Evolutionary conservation across 2,888 invertebrate genomes (phyloP), one percentile per base, ranked within the genome.

Genomic region (Thalpophila matura): DNA sequence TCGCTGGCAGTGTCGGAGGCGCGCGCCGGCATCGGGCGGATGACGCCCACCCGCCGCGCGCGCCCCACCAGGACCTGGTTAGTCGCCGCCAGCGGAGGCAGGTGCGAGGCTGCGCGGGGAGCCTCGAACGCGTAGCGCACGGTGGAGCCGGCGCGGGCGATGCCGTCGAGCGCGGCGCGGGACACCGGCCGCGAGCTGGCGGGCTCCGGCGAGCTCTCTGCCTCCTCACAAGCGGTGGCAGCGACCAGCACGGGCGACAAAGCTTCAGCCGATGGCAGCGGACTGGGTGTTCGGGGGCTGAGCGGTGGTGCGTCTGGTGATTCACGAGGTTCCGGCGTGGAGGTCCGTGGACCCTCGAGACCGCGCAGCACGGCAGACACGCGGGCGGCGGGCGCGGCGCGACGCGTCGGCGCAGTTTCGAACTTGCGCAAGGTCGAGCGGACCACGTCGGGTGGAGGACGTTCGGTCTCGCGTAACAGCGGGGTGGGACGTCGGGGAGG

Each of bases 371-470:
- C 94, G 59, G 92, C 91, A 6, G 89, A 86, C 7, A 91, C 89
- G n/a, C 96, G 90, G 74, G 96, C 90, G 14, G 94, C 86, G 78
- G 95, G 95, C 5, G 95, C 90, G 68, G 93, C 86, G 22, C 96
- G 94, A 1, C 96, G 94, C 74, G 96, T 93, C 10, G 96, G 96
- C 1, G 96, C 95, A 42, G 95, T 95, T 88, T 99, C 98, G 91
- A 98, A 99, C 84, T 98, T 97, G 84, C 97, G 96, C 68, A 98
- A 96, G 12, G 98, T 97, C 65, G 98, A 97, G 81, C 97, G 98
- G 63, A 99, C 99, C 74, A 98, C 96, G 94, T 99, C 98, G 0
- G 97, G 97, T 16, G 98, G 98, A 1, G 99, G 99, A 94, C 95
- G 77, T 96, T 95, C 81, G 96, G 96, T 67, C 78, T 91, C 79